These are phyloP conservation scores for Alloplasta piceator DNA, from an alignment of 2,888 invertebrate species.

Conservation along the genomic window DNA sequence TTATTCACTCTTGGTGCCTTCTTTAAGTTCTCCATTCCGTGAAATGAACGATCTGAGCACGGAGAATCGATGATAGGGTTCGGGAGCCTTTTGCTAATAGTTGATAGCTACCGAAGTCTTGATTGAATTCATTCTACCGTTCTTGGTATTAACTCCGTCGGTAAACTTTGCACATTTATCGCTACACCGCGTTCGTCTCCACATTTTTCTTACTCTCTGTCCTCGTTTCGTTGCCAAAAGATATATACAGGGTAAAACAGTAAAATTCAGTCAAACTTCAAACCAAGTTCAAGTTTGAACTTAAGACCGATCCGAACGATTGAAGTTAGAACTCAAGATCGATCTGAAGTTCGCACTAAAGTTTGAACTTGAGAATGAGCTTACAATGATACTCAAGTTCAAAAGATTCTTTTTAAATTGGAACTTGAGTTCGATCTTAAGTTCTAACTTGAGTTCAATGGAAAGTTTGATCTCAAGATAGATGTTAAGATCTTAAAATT, in stretches of 20 bases:
- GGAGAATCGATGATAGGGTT: slow-evolving; percentile 53
- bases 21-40: slow-evolving; percentile 68
- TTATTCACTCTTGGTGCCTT: slow-evolving; percentile 69
- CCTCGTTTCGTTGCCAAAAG: background rate
- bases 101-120: slow-evolving; percentile 70
- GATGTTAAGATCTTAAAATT: too few relatives aligned
- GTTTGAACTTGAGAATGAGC: too few relatives aligned
- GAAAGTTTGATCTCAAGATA: too few relatives aligned
- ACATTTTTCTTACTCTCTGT: background rate
- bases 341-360: too few relatives aligned
- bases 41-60: slow-evolving; percentile 40
- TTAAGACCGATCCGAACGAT: too few relatives aligned
- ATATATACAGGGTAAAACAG: background rate
- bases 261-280: too few relatives aligned
- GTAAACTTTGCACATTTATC: slow-evolving; percentile 80
- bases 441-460: too few relatives aligned
- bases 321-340: too few relatives aligned
- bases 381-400: too few relatives aligned
- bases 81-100: slow-evolving; percentile 71
- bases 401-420: too few relatives aligned
- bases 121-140: slow-evolving; percentile 79
- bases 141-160: slow-evolving; percentile 75
- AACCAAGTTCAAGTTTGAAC: too few relatives aligned
- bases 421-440: too few relatives aligned
- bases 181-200: slow-evolving; percentile 46